phyloP scores from a whole-genome alignment of 2,113 vertebrate genomes.

The Gasterosteus nipponicus region DNA sequence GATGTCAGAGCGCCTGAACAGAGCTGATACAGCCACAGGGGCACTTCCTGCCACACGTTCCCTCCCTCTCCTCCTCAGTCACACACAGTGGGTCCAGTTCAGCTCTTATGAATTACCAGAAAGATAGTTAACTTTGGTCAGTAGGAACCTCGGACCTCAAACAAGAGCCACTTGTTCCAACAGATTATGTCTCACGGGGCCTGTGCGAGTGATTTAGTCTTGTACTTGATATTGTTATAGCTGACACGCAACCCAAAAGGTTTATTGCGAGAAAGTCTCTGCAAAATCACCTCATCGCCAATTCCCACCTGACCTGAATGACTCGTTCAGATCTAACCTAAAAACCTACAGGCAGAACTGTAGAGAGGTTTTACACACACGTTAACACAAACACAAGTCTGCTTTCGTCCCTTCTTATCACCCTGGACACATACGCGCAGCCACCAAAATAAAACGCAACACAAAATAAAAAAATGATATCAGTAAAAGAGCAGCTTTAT shows the following conservation, averaged over 20 bases:
- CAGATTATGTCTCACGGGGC: not conserved
- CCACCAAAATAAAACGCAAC: conserved; percentile 10
- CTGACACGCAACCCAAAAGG: not conserved
- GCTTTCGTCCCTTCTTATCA: conserved; percentile 33
- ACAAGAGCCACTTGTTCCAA: not conserved
- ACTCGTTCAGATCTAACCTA: conserved; percentile 12
- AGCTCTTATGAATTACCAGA: conserved; percentile 46
- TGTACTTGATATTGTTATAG: not conserved
- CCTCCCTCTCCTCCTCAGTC: conserved; percentile 20
- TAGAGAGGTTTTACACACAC: conserved; percentile 9
- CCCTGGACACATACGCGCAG: conserved; percentile 6
- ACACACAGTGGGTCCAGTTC: conserved; percentile 16
- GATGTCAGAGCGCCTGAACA: conserved; percentile 36
- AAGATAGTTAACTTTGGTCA: conserved; percentile 15
- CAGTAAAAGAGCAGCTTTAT: conserved; percentile 42
- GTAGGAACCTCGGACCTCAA: conserved; percentile 17
- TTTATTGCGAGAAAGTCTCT: not conserved
- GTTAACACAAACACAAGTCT: conserved; percentile 26
- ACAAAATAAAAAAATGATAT: conserved; percentile 21
- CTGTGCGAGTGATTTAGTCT: not conserved
- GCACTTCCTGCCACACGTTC: not conserved
- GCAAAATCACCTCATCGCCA: conserved; percentile 12
- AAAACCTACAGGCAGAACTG: conserved; percentile 4
- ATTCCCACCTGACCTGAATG: conserved; percentile 8
- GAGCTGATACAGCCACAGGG: conserved; percentile 1